These are phyloP conservation scores for Atractosteus spatula DNA, from an alignment of 2,113 vertebrate genomes.

Conservation along the genomic window DNA sequence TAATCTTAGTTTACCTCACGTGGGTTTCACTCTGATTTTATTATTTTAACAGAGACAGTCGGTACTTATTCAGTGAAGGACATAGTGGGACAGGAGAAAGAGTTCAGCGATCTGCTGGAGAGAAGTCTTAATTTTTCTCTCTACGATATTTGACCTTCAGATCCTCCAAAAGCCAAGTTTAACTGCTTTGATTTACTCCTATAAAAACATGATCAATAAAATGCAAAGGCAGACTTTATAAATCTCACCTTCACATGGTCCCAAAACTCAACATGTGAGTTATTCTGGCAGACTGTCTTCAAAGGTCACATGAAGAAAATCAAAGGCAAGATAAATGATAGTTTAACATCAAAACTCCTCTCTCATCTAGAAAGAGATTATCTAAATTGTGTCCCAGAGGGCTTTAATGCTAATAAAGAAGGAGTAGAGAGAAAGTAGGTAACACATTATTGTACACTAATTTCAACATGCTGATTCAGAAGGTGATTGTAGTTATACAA, in stretches of 20 bases:
- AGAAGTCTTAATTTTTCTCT: background rate
- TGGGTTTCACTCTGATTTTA: too few relatives aligned
- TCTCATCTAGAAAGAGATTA: slow-evolving; percentile 8
- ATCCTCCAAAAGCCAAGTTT: slow-evolving; percentile 12
- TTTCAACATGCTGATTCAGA: too few relatives aligned
- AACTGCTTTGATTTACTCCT: slow-evolving; percentile 13
- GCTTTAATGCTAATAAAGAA: too few relatives aligned
- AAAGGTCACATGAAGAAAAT: slow-evolving; percentile 10
- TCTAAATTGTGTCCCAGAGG: background rate
- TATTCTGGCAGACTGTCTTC: background rate
- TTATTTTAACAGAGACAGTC: too few relatives aligned
- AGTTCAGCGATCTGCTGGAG: too few relatives aligned
- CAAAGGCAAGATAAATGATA: slow-evolving; percentile 8
- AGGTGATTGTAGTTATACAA: too few relatives aligned
- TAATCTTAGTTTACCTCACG: too few relatives aligned
- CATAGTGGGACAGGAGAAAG: too few relatives aligned
- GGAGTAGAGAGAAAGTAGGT: too few relatives aligned
- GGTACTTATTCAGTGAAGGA: too few relatives aligned
- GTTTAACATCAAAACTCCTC: slow-evolving; percentile 6
- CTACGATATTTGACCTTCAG: slow-evolving; percentile 1
- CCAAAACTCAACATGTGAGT: background rate
- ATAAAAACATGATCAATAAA: slow-evolving; percentile 15
- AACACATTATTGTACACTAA: too few relatives aligned
- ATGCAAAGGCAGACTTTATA: slow-evolving; percentile 11
- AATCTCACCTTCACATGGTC: background rate